Evolutionary conservation across 2,888 invertebrate species (phyloP).

Genomic region (Mylabris sibirica): DNA sequence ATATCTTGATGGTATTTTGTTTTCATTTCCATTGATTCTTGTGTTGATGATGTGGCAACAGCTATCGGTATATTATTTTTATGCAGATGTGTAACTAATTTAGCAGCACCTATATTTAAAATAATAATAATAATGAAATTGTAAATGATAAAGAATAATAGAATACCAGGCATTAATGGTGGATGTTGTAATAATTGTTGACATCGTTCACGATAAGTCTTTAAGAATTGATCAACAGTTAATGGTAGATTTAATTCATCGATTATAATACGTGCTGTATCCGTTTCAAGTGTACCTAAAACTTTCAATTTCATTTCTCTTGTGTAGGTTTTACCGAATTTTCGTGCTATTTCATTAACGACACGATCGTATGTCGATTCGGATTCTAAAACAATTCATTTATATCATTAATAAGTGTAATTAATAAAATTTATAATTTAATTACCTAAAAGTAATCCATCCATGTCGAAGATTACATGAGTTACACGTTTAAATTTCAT

Average conservation of each 20-base stretch:
- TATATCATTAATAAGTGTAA: slow-evolving; percentile 6
- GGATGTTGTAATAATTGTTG: slow-evolving; percentile 65
- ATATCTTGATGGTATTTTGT: slow-evolving; percentile 63
- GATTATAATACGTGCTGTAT: slow-evolving; percentile 65
- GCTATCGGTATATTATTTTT: slow-evolving; percentile 71
- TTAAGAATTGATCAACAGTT: slow-evolving; percentile 67
- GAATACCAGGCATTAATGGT: slow-evolving; percentile 67
- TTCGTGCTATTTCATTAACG: slow-evolving; percentile 71
- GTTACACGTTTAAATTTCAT: slow-evolving; percentile 68
- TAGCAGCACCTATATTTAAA: slow-evolving; percentile 53
- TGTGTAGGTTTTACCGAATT: slow-evolving; percentile 80
- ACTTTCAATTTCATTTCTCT: slow-evolving; percentile 69
- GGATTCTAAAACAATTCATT: slow-evolving; percentile 70
- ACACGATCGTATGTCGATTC: slow-evolving; percentile 81
- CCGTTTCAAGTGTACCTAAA: slow-evolving; percentile 64
- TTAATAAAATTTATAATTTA: slow-evolving; percentile 11
- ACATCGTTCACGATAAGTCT: slow-evolving; percentile 61
- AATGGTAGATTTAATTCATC: slow-evolving; percentile 69
- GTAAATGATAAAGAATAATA: too few species aligned
- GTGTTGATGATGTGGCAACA: slow-evolving; percentile 73
- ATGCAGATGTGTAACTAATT: slow-evolving; percentile 69
- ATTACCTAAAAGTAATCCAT: slow-evolving; percentile 70
- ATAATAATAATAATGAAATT: not conserved
- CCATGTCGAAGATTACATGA: slow-evolving; percentile 80
- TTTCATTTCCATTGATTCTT: slow-evolving; percentile 66